These are phyloP conservation scores for Elephas maximus DNA, from an alignment of 2,113 vertebrate genomes.

Conservation along the genomic window DNA sequence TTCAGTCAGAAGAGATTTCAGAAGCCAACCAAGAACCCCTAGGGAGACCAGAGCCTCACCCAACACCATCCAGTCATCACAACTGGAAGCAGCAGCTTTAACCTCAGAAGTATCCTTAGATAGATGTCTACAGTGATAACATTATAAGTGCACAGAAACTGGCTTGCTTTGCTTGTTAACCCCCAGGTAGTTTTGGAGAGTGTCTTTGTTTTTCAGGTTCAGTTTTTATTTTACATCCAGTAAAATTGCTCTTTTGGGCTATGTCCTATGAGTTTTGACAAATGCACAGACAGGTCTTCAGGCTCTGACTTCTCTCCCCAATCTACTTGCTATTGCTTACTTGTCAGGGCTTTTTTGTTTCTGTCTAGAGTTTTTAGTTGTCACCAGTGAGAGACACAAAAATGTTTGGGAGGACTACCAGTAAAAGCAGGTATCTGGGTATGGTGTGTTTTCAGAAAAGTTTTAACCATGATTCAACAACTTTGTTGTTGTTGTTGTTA, in stretches of 20 bases:
- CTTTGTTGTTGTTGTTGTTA: neutral
- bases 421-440: neutral
- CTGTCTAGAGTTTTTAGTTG: neutral
- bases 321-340: accelerated
- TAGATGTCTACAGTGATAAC: neutral
- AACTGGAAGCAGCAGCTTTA: neutral
- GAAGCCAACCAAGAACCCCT: accelerated
- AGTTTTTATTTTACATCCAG: neutral
- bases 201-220: neutral
- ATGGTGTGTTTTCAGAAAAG: neutral
- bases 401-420: neutral
- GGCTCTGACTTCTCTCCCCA: too few relatives aligned
- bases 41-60: neutral
- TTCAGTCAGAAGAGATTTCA: neutral
- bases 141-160: neutral
- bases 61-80: neutral
- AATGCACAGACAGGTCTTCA: neutral
- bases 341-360: neutral
- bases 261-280: neutral
- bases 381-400: neutral
- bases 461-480: neutral
- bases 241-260: neutral
- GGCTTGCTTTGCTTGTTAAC: neutral
- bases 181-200: neutral
- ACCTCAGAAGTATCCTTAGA: neutral